Conservation (phyloP, 2,113 vertebrate species). For the Hippocampus zosterae region DNA sequence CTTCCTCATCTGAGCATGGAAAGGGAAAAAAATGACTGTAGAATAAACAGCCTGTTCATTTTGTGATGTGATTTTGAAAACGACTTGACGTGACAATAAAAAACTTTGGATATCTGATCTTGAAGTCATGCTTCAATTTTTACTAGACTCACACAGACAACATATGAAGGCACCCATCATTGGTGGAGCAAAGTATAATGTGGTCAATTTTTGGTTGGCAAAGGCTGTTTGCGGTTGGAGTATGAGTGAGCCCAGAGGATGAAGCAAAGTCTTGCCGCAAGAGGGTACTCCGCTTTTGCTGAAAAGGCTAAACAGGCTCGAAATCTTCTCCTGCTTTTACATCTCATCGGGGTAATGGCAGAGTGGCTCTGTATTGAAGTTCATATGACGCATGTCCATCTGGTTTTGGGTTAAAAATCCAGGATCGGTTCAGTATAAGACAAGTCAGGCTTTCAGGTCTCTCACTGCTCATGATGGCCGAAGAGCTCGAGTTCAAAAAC, state of each 20-base stretch:
- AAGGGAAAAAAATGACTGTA: neutral
- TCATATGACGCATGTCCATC: neutral
- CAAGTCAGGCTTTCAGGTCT: neutral
- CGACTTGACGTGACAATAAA: neutral
- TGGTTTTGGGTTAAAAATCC: neutral
- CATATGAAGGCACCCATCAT: neutral
- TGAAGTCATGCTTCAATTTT: too few relatives aligned
- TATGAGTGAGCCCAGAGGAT: too few relatives aligned
- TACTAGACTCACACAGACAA: neutral
- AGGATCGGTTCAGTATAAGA: neutral
- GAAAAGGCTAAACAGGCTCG: neutral
- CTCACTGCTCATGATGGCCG: neutral
- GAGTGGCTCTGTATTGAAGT: neutral
- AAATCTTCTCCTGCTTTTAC: neutral
- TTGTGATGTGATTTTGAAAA: neutral
- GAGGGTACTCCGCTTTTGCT: neutral
- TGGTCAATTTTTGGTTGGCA: neutral
- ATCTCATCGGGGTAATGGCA: neutral
- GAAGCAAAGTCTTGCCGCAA: neutral
- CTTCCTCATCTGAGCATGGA: neutral
- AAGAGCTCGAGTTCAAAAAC: neutral
- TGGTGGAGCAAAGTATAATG: neutral
- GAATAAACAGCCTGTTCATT: neutral
- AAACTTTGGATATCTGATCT: too few relatives aligned
- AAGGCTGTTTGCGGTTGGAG: neutral